These are phyloP conservation scores for Synergus itoensis DNA, from an alignment of 2,888 invertebrate species.

Conservation along the genomic window DNA sequence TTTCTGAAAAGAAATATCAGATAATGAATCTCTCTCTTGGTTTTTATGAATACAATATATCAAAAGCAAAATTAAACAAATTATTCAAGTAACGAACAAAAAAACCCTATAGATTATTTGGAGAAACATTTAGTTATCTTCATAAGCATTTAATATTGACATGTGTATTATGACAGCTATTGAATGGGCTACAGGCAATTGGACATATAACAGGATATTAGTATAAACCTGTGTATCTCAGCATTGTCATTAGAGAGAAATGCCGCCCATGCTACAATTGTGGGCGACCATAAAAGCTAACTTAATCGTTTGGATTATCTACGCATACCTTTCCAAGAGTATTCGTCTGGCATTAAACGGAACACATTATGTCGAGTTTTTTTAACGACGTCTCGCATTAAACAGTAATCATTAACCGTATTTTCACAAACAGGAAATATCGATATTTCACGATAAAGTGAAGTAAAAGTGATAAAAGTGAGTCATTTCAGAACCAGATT, in stretches of 20 bases:
- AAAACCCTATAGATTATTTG: too few relatives aligned
- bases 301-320: slow-evolving; percentile 7
- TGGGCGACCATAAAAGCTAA: neutral
- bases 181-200: too few relatives aligned
- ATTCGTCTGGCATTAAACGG: neutral
- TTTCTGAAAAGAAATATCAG: too few relatives aligned
- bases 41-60: too few relatives aligned
- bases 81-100: too few relatives aligned
- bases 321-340: neutral
- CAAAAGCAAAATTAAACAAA: too few relatives aligned
- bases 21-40: too few relatives aligned
- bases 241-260: neutral
- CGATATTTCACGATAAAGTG: neutral
- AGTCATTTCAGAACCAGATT: neutral
- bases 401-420: neutral
- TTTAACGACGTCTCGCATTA: slow-evolving; percentile 6
- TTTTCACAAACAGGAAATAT: neutral
- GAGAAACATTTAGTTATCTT: too few relatives aligned
- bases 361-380: neutral
- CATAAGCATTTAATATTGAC: too few relatives aligned
- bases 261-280: neutral
- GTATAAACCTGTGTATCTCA: neutral
- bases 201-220: too few relatives aligned
- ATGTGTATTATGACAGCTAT: too few relatives aligned
- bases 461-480: neutral